phyloP scores from a whole-genome alignment of 2,888 invertebrate genomes.

The Tetramorium bicarinatum region DNA sequence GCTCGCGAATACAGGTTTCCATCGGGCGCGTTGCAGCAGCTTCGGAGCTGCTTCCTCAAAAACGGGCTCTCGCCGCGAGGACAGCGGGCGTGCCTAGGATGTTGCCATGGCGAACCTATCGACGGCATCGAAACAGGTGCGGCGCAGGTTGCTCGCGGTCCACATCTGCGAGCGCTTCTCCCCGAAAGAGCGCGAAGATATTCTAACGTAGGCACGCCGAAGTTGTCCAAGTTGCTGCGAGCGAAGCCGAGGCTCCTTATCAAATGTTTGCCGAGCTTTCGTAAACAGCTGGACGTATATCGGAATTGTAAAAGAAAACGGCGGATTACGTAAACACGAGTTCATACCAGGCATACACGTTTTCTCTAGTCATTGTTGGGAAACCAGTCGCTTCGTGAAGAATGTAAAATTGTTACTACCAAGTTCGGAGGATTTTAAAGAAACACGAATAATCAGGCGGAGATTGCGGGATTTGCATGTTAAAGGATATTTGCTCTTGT shows the following conservation, averaged over 20 bases:
- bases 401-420: slow-evolving; percentile 12
- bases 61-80: slow-evolving; percentile 41
- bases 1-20: slow-evolving; percentile 42
- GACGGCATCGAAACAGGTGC: slow-evolving; percentile 69
- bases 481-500: slow-evolving; percentile 29
- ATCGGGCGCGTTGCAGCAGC: slow-evolving; percentile 9
- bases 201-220: neutral
- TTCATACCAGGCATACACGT: neutral
- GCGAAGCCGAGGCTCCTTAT: slow-evolving; percentile 7
- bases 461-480: slow-evolving; percentile 13
- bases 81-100: slow-evolving; percentile 65
- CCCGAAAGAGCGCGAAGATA: neutral
- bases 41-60: slow-evolving; percentile 52
- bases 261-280: neutral
- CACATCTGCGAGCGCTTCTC: slow-evolving; percentile 16
- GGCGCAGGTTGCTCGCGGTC: slow-evolving; percentile 50
- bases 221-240: neutral
- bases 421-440: neutral
- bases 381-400: neutral
- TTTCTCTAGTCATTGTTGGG: neutral
- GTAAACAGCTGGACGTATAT: slow-evolving; percentile 17
- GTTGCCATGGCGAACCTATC: slow-evolving; percentile 59
- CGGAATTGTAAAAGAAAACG: slow-evolving; percentile 33
- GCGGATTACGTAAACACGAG: slow-evolving; percentile 7
- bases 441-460: slow-evolving; percentile 18